These are phyloP conservation scores for Dasyurus viverrinus DNA, from an alignment of 2,113 vertebrate genomes.

Conservation along the genomic window DNA sequence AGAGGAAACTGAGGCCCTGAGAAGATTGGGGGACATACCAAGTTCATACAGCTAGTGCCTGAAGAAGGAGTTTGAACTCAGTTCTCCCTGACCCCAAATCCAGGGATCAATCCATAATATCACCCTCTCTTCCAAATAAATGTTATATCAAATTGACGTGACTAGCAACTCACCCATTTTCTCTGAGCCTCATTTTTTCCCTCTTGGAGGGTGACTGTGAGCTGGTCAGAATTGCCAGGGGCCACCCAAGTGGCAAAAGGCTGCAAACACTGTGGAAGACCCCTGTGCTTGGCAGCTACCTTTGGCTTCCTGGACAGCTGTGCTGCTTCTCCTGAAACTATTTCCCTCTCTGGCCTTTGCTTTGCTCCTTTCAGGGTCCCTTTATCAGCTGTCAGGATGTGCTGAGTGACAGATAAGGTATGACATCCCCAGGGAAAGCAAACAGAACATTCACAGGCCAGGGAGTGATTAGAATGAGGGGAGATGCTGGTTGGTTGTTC, in stretches of 20 bases:
- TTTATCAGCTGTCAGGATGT: background rate
- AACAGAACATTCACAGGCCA: background rate
- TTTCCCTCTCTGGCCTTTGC: background rate
- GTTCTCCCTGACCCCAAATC: background rate
- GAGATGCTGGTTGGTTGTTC: too few species aligned
- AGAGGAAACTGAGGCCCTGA: background rate
- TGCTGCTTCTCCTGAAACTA: rapidly evolving
- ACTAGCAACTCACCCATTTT: background rate
- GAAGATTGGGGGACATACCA: background rate
- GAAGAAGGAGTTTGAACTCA: background rate
- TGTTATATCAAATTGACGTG: background rate
- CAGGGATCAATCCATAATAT: background rate
- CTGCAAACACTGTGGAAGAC: background rate
- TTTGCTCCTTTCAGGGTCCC: rapidly evolving
- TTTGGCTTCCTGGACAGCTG: background rate
- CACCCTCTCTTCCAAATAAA: background rate
- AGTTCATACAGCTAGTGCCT: background rate
- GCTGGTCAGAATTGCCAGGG: background rate
- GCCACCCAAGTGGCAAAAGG: background rate
- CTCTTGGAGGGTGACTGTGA: background rate
- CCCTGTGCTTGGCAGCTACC: background rate
- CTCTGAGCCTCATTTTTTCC: background rate
- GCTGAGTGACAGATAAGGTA: background rate
- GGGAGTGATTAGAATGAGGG: background rate
- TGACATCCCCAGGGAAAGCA: rapidly evolving